phyloP scores from a whole-genome alignment of 2,113 vertebrate species.

The Calidris pygmaea region DNA sequence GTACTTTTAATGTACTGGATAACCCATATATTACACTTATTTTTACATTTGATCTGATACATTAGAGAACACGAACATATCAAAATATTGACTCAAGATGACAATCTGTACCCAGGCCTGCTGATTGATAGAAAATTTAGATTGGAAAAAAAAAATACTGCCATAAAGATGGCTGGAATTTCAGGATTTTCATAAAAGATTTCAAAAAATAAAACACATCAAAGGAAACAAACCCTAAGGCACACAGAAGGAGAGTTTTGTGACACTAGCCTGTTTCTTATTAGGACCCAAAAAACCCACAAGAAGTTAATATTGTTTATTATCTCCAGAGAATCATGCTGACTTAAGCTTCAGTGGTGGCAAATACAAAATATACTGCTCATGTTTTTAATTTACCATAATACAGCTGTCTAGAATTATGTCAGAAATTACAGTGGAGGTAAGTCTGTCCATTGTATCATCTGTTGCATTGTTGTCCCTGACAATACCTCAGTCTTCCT shows the following conservation, averaged over 20 bases:
- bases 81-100: not conserved
- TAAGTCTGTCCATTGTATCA: not conserved
- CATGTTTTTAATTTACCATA: not conserved
- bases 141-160: not conserved
- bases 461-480: not conserved
- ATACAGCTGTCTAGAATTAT: not conserved
- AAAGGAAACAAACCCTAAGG: not conserved
- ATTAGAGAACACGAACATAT: not conserved
- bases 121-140: not conserved
- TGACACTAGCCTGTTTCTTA: not conserved
- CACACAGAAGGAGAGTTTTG: not conserved
- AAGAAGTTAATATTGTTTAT: not conserved
- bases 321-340: not conserved
- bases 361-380: not conserved
- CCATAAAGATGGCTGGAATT: not conserved
- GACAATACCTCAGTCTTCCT: not conserved
- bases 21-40: not conserved
- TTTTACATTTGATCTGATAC: not conserved
- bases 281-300: not conserved
- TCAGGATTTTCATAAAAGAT: not conserved
- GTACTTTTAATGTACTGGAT: not conserved
- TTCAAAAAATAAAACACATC: not conserved
- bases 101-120: not conserved
- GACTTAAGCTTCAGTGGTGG: not conserved
- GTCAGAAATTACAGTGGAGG: not conserved